Base-by-base conservation (phyloP, 2,113 vertebrate species). In the Thalassarche chlororhynchos region DNA sequence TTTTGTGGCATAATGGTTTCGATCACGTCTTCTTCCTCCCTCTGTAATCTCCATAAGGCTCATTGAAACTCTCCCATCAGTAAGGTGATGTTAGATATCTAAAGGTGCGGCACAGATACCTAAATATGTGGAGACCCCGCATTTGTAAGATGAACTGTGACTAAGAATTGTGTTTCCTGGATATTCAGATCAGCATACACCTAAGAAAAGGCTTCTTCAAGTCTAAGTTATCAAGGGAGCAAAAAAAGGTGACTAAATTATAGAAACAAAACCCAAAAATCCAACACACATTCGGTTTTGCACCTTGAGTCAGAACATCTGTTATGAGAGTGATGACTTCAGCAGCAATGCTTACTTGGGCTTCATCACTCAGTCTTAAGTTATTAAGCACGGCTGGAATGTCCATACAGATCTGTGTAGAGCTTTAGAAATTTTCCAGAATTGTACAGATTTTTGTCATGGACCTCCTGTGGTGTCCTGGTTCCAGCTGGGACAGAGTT, bases 401-500 rank as follows among this genome's bases (percentile, higher is more conserved):
- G 28, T 31, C 26, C 71, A 26, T 19, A 19, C 10, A 3, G 17
- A 65, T 19, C 47, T n/a, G n/a, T 47, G 40, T 4, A 61, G n/a
- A 84, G 23, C 44, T 42, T 49, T 1, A 58, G 64, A 64, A 19
- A 24, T 23, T 3, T 55, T 52, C 70, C 87, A 74, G 40, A 80
- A 26, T 0, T 11, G 31, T 8, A 15, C 24, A 44, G 34, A 31
- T n/a, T 61, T 79, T 42, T 20, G 1, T 23, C 49, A 7, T 0
- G 46, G n/a, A 2, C 5, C 47, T 74, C 40, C 61, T 13, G 42
- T 32, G n/a, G 38, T 38, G 38, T 38, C 38, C 38, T 38, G 38
- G 38, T 38, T 38, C 38, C 38, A 8, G 38, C 38, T 38, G 38
- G 38, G 38, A 38, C 38, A 38, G 38, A 38, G 38, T 38, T 38